Percentiles rank a stretch among this genome's conserved stretches.
phyloP scores from a whole-genome alignment of 2,888 invertebrate species.

The Agrochola lychnidis region DNA sequence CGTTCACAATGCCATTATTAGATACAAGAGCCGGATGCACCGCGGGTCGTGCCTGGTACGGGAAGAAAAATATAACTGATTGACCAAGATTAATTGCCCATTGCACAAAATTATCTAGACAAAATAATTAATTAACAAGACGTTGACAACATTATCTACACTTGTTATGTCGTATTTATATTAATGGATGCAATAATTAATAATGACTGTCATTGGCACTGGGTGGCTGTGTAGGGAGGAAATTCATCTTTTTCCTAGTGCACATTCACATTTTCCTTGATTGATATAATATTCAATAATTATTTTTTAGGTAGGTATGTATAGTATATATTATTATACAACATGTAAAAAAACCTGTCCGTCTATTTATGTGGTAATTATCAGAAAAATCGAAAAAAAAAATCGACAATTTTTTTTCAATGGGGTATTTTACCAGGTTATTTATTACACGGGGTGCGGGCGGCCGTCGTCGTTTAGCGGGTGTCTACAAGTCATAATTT shows the following conservation, averaged over 20 bases:
- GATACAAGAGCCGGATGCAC: conserved; percentile 11
- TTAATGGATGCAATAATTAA: conserved; percentile 50
- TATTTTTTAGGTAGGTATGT: background rate
- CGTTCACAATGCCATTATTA: conserved; percentile 1
- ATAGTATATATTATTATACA: too few species aligned
- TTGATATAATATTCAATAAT: conserved; percentile 7
- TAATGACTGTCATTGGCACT: conserved; percentile 26
- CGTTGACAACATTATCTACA: conserved; percentile 55
- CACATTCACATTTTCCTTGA: background rate
- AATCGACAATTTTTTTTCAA: too few species aligned
- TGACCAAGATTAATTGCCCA: conserved; percentile 29
- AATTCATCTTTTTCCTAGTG: conserved; percentile 3
- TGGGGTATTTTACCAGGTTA: too few species aligned
- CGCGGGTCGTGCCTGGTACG: conserved; percentile 50
- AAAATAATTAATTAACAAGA: conserved; percentile 57
- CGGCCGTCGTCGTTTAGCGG: too few species aligned
- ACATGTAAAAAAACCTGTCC: too few species aligned
- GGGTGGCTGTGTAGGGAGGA: background rate
- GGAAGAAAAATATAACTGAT: conserved; percentile 20
- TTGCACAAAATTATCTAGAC: conserved; percentile 53
- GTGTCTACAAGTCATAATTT: too few species aligned
- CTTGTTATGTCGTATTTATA: conserved; percentile 42
- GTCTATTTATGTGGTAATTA: too few species aligned
- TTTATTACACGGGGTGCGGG: too few species aligned
- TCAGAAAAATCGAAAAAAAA: too few species aligned